Evolutionary conservation across 1,140 invertebrate species (phyloP).

Genomic region (Asbolus verrucosus): DNA sequence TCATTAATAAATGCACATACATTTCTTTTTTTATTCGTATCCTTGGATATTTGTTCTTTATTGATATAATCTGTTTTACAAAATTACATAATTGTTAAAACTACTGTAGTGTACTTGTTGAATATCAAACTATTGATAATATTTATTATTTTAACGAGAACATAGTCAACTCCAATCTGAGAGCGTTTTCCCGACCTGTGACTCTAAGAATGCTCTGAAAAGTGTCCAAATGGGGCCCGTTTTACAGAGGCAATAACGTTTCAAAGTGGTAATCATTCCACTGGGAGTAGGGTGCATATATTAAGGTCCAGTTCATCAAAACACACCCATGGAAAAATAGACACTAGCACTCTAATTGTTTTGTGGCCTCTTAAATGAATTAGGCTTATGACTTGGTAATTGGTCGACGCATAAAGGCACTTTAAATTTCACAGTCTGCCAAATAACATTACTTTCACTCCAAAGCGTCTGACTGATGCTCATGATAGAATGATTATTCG

Average conservation of each 20-base stretch:
- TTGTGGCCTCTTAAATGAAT: slow-evolving; percentile 34
- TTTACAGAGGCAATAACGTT: slow-evolving; percentile 30
- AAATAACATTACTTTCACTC: slow-evolving; percentile 23
- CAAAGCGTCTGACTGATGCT: not conserved
- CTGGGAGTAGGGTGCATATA: slow-evolving; percentile 24
- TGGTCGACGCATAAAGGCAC: slow-evolving; percentile 20
- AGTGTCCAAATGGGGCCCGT: too few species aligned
- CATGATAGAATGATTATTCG: slow-evolving; percentile 14
- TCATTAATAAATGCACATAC: too few species aligned
- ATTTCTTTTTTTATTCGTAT: too few species aligned
- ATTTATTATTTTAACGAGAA: too few species aligned
- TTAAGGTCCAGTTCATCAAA: slow-evolving; percentile 33
- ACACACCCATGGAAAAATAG: slow-evolving; percentile 32
- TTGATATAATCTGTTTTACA: too few species aligned
- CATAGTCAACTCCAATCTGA: too few species aligned
- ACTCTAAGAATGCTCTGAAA: too few species aligned
- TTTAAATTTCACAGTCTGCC: slow-evolving; percentile 34
- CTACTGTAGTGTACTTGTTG: too few species aligned
- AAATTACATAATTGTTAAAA: too few species aligned
- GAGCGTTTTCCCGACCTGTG: too few species aligned
- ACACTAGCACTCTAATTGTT: slow-evolving; percentile 29
- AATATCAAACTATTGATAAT: too few species aligned
- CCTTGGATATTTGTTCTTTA: too few species aligned
- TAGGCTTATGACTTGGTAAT: slow-evolving; percentile 34
- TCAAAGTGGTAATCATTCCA: slow-evolving; percentile 26